Base-by-base conservation (phyloP, 2,113 vertebrate species). In the Spermophilus dauricus region DNA sequence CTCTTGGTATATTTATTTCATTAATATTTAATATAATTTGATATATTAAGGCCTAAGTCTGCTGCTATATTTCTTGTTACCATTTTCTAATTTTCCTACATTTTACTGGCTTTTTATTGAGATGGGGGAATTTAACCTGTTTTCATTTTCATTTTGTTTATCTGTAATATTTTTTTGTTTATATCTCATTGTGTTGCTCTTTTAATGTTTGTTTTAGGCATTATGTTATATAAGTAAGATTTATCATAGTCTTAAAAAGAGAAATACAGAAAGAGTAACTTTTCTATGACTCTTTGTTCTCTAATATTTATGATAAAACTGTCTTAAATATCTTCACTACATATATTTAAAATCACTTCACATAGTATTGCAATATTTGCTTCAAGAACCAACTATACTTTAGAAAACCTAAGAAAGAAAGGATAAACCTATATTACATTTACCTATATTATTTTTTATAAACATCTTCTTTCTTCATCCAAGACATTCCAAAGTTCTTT, bases 341-440 rank as follows among this genome's bases (percentile, higher is more conserved):
- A 67, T 67, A 73, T 48, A 18, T 72, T 95, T 87, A 88, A 37
- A 76, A 67, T 12, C 30, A 39, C 9, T 4, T 63, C 32, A n/a
- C 32, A 73, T 9, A 58, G 32, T 24, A 37, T 70, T 93, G 10
- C 45, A 34, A 45, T 39, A 61, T 70, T 85, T 77, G 7, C 26
- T 84, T 77, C 65, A 77, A 70, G 7, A 4, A 84, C 70, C 6
- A 70, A 48, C 34, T 7, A 69, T 34, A 92, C n/a, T 39, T 58
- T 58, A 73, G 56, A 80, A 81, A 90, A 65, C 10, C 73, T 37
- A 81, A 81, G 14, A 95, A 76, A 91, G 37, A 14, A 95, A 76
- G 86, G 30, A 67, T 24, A 48, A 51, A 11, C 22, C 32, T 61
- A 61, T 81, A 22, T 22, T 86, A 39, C 2, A 69, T 56, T 81